Base-by-base conservation (phyloP, 2,797 vertebrate genomes). In the Notamacropus eugenii region DNA sequence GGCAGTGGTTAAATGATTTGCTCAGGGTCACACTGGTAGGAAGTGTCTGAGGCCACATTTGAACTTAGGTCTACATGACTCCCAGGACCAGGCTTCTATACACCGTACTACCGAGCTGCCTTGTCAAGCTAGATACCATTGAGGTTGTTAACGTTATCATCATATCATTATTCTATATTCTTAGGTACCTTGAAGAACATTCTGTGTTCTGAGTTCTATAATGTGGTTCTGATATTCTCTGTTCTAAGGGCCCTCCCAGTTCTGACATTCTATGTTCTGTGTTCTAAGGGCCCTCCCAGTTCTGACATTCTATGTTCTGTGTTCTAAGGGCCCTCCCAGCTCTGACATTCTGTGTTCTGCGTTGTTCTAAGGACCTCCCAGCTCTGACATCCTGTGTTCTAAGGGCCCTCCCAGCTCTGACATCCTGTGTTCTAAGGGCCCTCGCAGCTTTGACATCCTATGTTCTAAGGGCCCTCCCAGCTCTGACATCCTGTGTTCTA, bases 401-500 rank as follows among this genome's bases (percentile, higher is more conserved):
- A 59, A 59, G n/a, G 27, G 28, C 28, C 28, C 9, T 29, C 29
- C 57, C 57, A 28, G 0, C 1, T 28, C 27, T 58, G 57, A 31
- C 29, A 67, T 55, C 1, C 55, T 55, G 58, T 29, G 10, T 59
- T 67, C 62, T 67, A 55, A 67, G 14, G 62, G 0, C 0, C 16
- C 12, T n/a, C 3, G 5, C 0, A n/a, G 5, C 34, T 67, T 4
- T 34, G 34, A 11, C 3, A 34, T n/a, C 14, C 31, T 34, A 0
- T 67, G 12, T 67, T 67, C 12, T 67, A 19, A 67, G 34, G 55
- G 1, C 16, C 55, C 55, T n/a, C 19, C 55, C 55, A 14, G 16
- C 3, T 11, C 12, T 12, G 13, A 34, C 31, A 62, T 34, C 1
- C 22, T 56, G 1, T 34, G 31, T 67, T 67, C 31, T 67, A 67